phyloP scores from a whole-genome alignment of 2,113 vertebrate genomes.

The Limanda limanda region DNA sequence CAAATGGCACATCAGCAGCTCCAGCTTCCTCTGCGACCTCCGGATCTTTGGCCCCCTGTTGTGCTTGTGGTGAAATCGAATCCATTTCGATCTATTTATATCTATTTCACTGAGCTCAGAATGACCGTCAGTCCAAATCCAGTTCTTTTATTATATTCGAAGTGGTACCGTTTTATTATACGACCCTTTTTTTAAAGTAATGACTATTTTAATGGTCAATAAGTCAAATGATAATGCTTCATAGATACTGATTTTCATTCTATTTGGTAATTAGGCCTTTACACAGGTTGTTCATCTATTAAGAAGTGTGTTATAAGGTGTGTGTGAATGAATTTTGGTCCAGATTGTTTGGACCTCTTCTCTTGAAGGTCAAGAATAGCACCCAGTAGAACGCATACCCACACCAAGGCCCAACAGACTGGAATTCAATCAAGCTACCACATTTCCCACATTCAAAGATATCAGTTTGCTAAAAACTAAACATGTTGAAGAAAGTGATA shows the following conservation, averaged over 20 bases:
- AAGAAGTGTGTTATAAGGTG: background rate
- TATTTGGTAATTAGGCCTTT: too few species aligned
- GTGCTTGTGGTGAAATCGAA: slow-evolving; percentile 2
- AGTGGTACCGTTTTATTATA: too few species aligned
- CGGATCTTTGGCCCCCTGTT: background rate
- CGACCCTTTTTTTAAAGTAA: background rate
- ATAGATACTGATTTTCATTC: too few species aligned
- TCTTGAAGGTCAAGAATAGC: background rate
- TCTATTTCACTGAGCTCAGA: too few species aligned
- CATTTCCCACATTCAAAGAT: too few species aligned
- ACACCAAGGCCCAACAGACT: too few species aligned
- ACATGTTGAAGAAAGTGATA: too few species aligned
- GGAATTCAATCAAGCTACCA: too few species aligned
- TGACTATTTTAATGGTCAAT: background rate
- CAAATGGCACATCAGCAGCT: slow-evolving; percentile 55
- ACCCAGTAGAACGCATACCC: too few species aligned
- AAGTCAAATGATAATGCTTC: background rate
- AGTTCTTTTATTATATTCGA: too few species aligned
- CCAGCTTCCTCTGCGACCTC: slow-evolving; percentile 24
- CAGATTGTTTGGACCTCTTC: background rate
- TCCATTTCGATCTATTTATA: slow-evolving; percentile 13
- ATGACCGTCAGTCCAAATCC: too few species aligned
- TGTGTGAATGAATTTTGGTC: background rate
- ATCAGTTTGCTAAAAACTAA: too few species aligned
- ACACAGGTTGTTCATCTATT: background rate